A percentile compares a stretch with the other conserved stretches of the same genome.
These are phyloP conservation scores for Philotrypesis tridentata DNA, from an alignment of 1,140 invertebrate genomes.

Conservation along the genomic window DNA sequence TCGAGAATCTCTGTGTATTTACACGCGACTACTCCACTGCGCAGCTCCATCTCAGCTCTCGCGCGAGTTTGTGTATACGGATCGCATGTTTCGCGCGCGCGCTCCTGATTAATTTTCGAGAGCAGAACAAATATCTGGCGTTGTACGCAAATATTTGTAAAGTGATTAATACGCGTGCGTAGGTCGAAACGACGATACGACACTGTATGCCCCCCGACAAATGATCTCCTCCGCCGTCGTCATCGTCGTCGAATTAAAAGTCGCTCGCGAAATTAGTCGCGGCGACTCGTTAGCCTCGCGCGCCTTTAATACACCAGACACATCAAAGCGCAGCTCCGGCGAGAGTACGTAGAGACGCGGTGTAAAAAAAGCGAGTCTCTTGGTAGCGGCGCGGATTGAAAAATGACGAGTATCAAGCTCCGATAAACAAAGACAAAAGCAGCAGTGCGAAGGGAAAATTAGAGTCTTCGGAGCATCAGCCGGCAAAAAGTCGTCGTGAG, in stretches of 20 bases:
- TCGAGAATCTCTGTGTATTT: neutral
- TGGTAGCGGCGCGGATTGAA: slow-evolving; percentile 2
- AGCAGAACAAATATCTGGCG: too few species aligned
- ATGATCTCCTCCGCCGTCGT: neutral
- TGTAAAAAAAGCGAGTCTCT: neutral
- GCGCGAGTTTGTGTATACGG: neutral
- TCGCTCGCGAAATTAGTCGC: neutral
- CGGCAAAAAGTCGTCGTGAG: neutral
- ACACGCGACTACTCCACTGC: neutral
- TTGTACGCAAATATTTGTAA: too few species aligned
- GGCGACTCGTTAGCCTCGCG: neutral
- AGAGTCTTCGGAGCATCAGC: slow-evolving; percentile 20
- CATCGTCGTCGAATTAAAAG: neutral
- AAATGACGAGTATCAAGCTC: neutral
- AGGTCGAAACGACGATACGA: too few species aligned
- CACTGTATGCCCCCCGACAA: neutral
- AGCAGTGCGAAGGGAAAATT: slow-evolving; percentile 22
- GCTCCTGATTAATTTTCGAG: neutral
- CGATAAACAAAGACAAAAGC: slow-evolving; percentile 13
- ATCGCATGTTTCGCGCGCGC: neutral
- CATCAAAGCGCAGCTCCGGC: neutral
- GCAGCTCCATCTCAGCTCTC: too few species aligned
- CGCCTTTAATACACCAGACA: too few species aligned
- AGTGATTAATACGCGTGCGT: too few species aligned
- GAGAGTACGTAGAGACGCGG: neutral